Evolutionary conservation across 2,113 vertebrate species (phyloP), one percentile per base, ranked within the genome.

Genomic region (Esox niger): DNA sequence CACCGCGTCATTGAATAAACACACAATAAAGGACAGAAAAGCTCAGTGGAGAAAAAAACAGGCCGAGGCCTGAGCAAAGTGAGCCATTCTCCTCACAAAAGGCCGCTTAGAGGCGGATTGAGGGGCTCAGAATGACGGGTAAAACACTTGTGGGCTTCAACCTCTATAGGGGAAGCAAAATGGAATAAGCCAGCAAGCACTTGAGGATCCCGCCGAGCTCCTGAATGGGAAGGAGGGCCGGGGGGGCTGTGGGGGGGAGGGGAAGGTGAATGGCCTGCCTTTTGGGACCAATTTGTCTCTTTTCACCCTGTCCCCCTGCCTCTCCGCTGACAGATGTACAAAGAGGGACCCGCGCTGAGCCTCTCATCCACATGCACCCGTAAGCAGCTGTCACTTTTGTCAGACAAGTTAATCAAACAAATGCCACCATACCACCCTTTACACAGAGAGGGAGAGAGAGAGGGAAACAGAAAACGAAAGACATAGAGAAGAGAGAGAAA

Each of bases 221-320:
- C 94, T 98, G 95, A 99, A 99, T 99, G 95, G 95, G 92, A 78
- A 49, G 56, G 86, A 85, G 87, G 88, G 84, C 86, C 69, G 88
- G 87, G 88, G 83, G 67, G 68, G 52, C 55, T 47, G 64, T 52
- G 68, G 69, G 55, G 55, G 55, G 47, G 47, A 7, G 68, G 82
- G 84, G 80, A 93, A 95, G 95, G 95, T 98, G 96, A 99, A 98
- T 98, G 94, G 96, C 94, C 93, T 95, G 96, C 95, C 96, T 98
- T 99, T 99, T 95, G 96, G 95, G 95, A 95, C 96, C 96, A 98
- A 98, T 99, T 99, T 99, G 96, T 97, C 94, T 97, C 95, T 94
- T 98, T 99, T 97, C 95, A 96, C 94, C 95, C 94, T 10, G 15
- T 90, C 91, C 92, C 95, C 93, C 94, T 93, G 95, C 94, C 93